These are phyloP conservation scores for Hiodon alosoides DNA, from an alignment of 2,113 vertebrate species.

Conservation along the genomic window DNA sequence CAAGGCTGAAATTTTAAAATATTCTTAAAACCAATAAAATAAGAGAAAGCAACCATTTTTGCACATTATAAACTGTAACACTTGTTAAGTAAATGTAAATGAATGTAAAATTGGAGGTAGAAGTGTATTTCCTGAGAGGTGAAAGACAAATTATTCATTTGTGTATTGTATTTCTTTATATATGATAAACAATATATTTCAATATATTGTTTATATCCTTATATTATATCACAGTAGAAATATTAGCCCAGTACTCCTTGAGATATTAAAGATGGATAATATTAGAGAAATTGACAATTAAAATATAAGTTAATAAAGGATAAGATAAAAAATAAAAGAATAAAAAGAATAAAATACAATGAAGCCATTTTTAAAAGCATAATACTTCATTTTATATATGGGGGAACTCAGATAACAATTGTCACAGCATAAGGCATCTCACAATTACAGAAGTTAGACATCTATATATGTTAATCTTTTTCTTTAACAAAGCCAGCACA, in stretches of 20 bases:
- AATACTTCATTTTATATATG: conserved; percentile 53
- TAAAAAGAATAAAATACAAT: conserved; percentile 49
- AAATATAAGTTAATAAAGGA: conserved; percentile 7
- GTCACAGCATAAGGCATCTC: conserved; percentile 67
- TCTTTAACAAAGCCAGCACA: conserved; percentile 27
- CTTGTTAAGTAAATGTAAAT: conserved; percentile 47
- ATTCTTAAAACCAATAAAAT: conserved; percentile 39
- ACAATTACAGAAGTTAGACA: conserved; percentile 36
- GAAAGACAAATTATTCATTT: conserved; percentile 35
- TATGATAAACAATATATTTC: conserved; percentile 14
- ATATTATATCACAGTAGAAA: conserved; percentile 26
- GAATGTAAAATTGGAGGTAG: conserved; percentile 65
- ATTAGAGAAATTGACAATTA: conserved; percentile 33
- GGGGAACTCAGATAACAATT: conserved; percentile 55
- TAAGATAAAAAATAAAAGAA: conserved; percentile 20
- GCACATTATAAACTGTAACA: conserved; percentile 42
- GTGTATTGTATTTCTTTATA: conserved; percentile 17
- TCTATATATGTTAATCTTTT: conserved; percentile 16
- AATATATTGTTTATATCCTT: too few species aligned
- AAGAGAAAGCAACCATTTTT: conserved; percentile 30
- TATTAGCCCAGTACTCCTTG: conserved; percentile 43
- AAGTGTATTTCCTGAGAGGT: conserved; percentile 70
- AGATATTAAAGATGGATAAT: conserved; percentile 35
- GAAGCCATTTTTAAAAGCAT: conserved; percentile 45
- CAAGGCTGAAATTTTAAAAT: conserved; percentile 31